Conservation (phyloP, 2,888 invertebrate species). For the Cotesia congregata region DNA sequence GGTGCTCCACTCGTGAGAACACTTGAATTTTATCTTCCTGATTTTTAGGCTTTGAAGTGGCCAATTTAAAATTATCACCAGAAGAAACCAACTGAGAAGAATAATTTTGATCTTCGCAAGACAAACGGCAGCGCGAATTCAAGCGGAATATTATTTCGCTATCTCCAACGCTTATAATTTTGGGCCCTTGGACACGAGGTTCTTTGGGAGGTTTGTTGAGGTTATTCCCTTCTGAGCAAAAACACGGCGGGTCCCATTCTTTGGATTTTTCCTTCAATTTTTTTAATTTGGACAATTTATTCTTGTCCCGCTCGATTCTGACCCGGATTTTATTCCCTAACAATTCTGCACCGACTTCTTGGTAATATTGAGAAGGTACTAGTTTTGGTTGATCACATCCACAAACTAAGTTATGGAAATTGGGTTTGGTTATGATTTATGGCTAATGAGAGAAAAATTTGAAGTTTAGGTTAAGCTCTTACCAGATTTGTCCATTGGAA, state of each 20-base stretch:
- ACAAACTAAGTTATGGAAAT: slow-evolving; percentile 21
- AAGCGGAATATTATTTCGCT: slow-evolving; percentile 63
- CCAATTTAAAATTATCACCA: not conserved
- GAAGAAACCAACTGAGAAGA: slow-evolving; percentile 58
- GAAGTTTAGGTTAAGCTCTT: no score
- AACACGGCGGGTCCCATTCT: slow-evolving; percentile 63
- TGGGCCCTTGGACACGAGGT: slow-evolving; percentile 57
- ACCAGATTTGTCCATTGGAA: no score
- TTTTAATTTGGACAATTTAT: slow-evolving; percentile 55
- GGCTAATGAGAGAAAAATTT: no score
- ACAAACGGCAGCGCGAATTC: slow-evolving; percentile 51
- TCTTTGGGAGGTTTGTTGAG: slow-evolving; percentile 63
- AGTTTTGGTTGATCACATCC: slow-evolving; percentile 37
- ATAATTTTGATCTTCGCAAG: slow-evolving; percentile 51
- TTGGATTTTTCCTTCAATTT: slow-evolving; percentile 43
- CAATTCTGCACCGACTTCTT: slow-evolving; percentile 78
- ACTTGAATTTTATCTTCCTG: slow-evolving; percentile 60
- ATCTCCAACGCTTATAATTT: slow-evolving; percentile 59
- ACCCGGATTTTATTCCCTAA: slow-evolving; percentile 78
- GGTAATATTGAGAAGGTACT: slow-evolving; percentile 69
- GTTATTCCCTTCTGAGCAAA: slow-evolving; percentile 53
- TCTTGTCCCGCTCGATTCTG: slow-evolving; percentile 75
- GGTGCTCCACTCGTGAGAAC: slow-evolving; percentile 54
- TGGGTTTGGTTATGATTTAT: no score
- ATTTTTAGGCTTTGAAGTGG: slow-evolving; percentile 29